phyloP scores from a whole-genome alignment of 2,113 vertebrate species.

The Pseudorasbora parva region DNA sequence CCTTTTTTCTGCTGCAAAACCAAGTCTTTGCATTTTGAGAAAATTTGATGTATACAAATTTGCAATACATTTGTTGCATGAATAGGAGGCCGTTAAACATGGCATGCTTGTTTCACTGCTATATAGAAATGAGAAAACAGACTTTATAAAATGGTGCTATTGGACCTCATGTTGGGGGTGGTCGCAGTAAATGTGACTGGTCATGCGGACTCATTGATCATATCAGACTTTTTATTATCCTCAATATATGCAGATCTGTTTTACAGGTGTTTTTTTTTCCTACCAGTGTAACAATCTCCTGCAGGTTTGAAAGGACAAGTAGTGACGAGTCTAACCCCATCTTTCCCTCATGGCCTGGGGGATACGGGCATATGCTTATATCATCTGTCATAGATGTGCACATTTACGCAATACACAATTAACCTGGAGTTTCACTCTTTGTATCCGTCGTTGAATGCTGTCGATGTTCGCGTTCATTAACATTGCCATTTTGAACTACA shows the following conservation, averaged over 20 bases:
- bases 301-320: constrained; percentile 98
- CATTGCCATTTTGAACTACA: background rate
- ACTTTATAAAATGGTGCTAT: constrained; percentile 91
- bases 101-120: constrained; percentile 82
- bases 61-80: constrained; percentile 79
- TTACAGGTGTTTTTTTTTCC: constrained; percentile 87
- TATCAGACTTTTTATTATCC: constrained; percentile 92
- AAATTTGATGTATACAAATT: constrained; percentile 74
- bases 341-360: constrained; percentile 88
- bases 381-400: constrained; percentile 60
- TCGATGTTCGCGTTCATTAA: background rate
- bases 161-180: constrained; percentile 90
- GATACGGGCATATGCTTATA: constrained; percentile 78
- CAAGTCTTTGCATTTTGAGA: constrained; percentile 72
- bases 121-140: constrained; percentile 80
- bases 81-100: constrained; percentile 81
- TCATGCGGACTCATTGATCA: constrained; percentile 99
- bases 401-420: constrained; percentile 5
- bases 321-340: constrained; percentile 73
- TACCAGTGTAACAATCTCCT: constrained; percentile 96
- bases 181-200: constrained; percentile 94
- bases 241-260: constrained; percentile 99
- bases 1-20: constrained; percentile 88
- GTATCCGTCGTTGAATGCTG: background rate
- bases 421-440: background rate